Evolutionary conservation across 2,888 invertebrate genomes (phyloP), one percentile per base, ranked within the genome.

Genomic region (Sipha maydis): DNA sequence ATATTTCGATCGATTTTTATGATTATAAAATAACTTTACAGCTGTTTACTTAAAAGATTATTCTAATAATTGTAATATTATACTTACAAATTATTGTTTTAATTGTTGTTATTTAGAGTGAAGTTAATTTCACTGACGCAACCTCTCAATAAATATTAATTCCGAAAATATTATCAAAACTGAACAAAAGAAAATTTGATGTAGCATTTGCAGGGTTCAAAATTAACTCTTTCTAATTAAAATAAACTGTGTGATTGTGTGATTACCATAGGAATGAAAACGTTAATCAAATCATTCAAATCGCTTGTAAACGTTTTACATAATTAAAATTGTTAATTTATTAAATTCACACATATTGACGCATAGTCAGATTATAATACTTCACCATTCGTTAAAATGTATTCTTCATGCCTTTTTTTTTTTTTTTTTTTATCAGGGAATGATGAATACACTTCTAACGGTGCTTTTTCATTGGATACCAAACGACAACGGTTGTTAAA

Each of bases 401-500:
- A 4, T n/a, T 67, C 4, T 4, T 19, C 3, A 1, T 1, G n/a
- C 3, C n/a, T 67, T 67, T 25, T 34, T 79, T 67, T 25, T n/a
- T 61, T 9, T 2, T 25, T 21, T 56, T 31, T 80, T 34, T 67
- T 38, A 14, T 48, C 48, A 14, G 48, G 1, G 14, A 14, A 48
- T 48, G 48, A 48, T 48, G 48, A 48, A 48, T 14, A 48, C 48
- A 48, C 48, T 11, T 69, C 28, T 69, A 28, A 28, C 41, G 21
- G 67, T 21, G 9, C 54, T 82, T 41, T 80, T 80, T 28, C 38
- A 38, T 48, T 48, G 69, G 48, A 48, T 48, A 41, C 21, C 31
- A 71, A 71, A 84, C 21, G 28, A 38, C 75, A 61, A 38, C 21
- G 38, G 34, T 61, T 75, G 9, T 75, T 75, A 61, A 84, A 76